Evolutionary conservation across 2,888 invertebrate species (phyloP).

Genomic region (Piscicola geometra): DNA sequence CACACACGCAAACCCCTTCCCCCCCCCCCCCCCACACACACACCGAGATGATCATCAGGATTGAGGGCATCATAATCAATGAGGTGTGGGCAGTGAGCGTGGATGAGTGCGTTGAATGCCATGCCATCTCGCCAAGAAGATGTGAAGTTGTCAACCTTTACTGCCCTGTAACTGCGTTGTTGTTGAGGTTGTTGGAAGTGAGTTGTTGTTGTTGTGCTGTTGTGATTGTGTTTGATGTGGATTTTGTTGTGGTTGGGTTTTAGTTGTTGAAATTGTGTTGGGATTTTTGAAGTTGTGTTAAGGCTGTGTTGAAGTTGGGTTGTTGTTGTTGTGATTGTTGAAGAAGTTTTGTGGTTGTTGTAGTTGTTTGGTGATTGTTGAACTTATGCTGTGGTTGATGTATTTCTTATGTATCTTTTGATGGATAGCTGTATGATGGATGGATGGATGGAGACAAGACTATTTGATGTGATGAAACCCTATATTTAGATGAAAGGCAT

Average conservation of each 20-base stretch:
- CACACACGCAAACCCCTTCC: background rate
- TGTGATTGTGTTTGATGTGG: background rate
- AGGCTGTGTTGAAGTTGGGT: too few relatives aligned
- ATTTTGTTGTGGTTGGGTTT: too few relatives aligned
- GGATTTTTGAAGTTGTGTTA: too few relatives aligned
- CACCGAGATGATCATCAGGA: slow-evolving; percentile 73
- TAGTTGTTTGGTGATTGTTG: too few relatives aligned
- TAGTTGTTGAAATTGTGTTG: too few relatives aligned
- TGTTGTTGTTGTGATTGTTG: background rate
- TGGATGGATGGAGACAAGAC: too few relatives aligned
- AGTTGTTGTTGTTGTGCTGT: background rate
- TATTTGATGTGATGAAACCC: too few relatives aligned
- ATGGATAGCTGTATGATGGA: too few relatives aligned
- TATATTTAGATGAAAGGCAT: too few relatives aligned
- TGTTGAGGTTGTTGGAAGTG: background rate
- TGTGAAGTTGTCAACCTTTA: slow-evolving; percentile 59
- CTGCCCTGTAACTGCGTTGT: slow-evolving; percentile 53
- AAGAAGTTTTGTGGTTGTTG: too few relatives aligned
- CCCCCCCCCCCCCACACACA: background rate
- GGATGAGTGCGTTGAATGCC: slow-evolving; percentile 96
- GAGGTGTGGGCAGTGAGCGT: slow-evolving; percentile 87
- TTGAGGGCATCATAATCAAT: slow-evolving; percentile 79
- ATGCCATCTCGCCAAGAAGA: slow-evolving; percentile 92
- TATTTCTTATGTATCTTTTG: too few relatives aligned
- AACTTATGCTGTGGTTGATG: too few relatives aligned